phyloP scores from a whole-genome alignment of 2,888 invertebrate species.

The Athrips mouffetella region DNA sequence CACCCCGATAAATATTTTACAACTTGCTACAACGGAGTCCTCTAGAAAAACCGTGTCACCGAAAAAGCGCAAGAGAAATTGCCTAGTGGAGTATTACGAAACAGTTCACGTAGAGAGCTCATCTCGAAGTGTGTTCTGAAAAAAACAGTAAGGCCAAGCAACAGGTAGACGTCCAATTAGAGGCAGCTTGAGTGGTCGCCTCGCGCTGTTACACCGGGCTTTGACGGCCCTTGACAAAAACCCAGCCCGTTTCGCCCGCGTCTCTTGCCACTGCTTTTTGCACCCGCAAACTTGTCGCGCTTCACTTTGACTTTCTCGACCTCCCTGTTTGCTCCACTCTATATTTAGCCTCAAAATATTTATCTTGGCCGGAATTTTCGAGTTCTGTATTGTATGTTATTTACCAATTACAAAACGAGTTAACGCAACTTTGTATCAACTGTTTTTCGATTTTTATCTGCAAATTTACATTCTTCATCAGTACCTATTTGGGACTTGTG shows the following conservation, averaged over 20 bases:
- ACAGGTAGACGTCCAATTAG: slow-evolving; percentile 77
- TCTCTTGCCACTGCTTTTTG: slow-evolving; percentile 61
- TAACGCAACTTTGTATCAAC: too few species aligned
- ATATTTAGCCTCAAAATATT: slow-evolving; percentile 4
- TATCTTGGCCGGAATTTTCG: not conserved
- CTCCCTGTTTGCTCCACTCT: slow-evolving; percentile 38
- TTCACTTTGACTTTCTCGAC: slow-evolving; percentile 62
- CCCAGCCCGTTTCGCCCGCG: slow-evolving; percentile 62
- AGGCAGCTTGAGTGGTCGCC: slow-evolving; percentile 58
- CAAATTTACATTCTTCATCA: too few species aligned
- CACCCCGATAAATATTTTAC: slow-evolving; percentile 6
- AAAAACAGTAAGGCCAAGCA: slow-evolving; percentile 64
- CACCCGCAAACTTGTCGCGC: slow-evolving; percentile 53
- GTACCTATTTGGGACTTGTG: too few species aligned
- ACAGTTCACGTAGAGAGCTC: slow-evolving; percentile 60
- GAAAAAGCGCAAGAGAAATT: slow-evolving; percentile 31
- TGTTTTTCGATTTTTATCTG: too few species aligned
- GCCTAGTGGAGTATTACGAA: slow-evolving; percentile 48
- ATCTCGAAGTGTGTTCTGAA: slow-evolving; percentile 48
- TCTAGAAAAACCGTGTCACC: slow-evolving; percentile 8
- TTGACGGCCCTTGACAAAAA: slow-evolving; percentile 67
- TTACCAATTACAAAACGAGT: too few species aligned
- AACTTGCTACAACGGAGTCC: not conserved
- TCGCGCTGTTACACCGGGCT: slow-evolving; percentile 63
- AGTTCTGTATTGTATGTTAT: not conserved